Base-by-base conservation (phyloP, 2,888 invertebrate species). In the Lissonota sp. region DNA sequence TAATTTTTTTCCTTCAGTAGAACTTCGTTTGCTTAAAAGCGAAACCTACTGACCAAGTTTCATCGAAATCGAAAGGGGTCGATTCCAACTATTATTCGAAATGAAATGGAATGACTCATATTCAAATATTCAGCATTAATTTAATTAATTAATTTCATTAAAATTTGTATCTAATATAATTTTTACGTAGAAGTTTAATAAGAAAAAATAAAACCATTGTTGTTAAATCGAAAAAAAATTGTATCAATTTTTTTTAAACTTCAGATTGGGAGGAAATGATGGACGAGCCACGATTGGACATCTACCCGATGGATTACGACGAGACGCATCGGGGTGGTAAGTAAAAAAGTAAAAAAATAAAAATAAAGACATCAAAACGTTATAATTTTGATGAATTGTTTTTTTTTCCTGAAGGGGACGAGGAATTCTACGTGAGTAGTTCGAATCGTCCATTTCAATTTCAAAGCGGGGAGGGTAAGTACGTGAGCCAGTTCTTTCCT, bases 341-440 rank as follows among this genome's bases (percentile, higher is more conserved):
- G 85, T 79, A 66, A 63, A 83, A 55, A 42, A 2, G 26, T 26
- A 26, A 26, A 57, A 10, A 7, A 26, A 26, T 49, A 10, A 7
- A 26, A 16, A 42, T 12, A 39, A 39, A 51, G 44, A 40, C 39
- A 16, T 66, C 8, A 14, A 14, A 14, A 8, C 10, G 8, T 8
- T 58, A 40, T 70, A 26, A 26, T 58, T 62, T 62, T 44, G 3
- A 57, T 53, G 26, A 26, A 2, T 26, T 26, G n/a, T n/a, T 26
- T 10, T 70, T 74, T 64, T 57, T 80, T 83, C 51, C 84, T 86
- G 58, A 64, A 89, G 92, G 89, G 78, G 94, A 95, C 87, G 96
- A 96, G 84, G 96, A 96, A 87, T 96, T 96, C 92, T 96, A 95
- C 93, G 95, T 96, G 86, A 95, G 95, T 85, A 95, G 96, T 80